A percentile compares a stretch with the other conserved stretches of the same genome.
Evolutionary conservation across 1,140 invertebrate species (phyloP).

Genomic region (Drosophila guanche): DNA sequence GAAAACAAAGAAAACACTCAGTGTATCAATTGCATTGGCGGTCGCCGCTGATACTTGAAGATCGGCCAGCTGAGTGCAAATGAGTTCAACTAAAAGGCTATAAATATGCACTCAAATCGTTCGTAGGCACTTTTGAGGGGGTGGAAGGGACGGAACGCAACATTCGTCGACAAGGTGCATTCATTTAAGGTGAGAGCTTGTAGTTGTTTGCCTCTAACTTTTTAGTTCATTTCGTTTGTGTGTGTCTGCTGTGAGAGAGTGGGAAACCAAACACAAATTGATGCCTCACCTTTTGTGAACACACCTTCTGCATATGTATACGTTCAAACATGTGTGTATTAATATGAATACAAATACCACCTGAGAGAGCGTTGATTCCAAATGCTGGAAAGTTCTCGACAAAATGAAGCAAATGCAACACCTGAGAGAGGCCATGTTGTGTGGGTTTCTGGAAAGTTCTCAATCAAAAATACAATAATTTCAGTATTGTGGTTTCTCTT

Average conservation of each 20-base stretch:
- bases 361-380: conserved; percentile 1
- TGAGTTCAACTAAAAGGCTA: conserved; percentile 78
- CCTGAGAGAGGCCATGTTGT: neutral
- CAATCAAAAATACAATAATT: conserved; percentile 7
- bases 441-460: neutral
- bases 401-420: neutral
- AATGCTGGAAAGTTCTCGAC: conserved; percentile 1
- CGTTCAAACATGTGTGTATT: neutral
- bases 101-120: conserved; percentile 50
- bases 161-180: neutral
- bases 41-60: conserved; percentile 13
- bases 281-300: too few species aligned
- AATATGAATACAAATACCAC: neutral
- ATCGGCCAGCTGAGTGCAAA: conserved; percentile 61
- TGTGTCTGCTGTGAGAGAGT: too few species aligned
- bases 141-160: neutral
- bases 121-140: conserved; percentile 1
- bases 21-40: conserved; percentile 30
- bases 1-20: conserved; percentile 56
- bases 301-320: neutral
- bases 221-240: too few species aligned
- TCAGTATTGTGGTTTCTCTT: conserved; percentile 66
- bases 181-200: too few species aligned
- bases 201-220: too few species aligned
- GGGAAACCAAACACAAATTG: neutral